Percentiles rank a stretch among this genome's conserved stretches.
Evolutionary conservation across 2,797 vertebrate species (phyloP).

Genomic region (Falco novaeseelandiae): DNA sequence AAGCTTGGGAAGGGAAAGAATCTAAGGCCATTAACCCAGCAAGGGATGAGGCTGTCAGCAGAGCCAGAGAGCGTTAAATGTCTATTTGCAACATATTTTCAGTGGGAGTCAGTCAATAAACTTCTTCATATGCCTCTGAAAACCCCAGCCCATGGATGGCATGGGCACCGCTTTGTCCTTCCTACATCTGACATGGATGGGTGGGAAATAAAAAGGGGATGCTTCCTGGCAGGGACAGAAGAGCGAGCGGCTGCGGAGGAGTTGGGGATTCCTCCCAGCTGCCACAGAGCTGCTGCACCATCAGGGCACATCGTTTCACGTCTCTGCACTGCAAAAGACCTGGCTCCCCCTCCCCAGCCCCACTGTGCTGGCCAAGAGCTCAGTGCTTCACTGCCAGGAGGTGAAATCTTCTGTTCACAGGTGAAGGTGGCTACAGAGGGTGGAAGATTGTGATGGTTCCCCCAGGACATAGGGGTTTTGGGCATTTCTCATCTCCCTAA

Average conservation of each 20-base stretch:
- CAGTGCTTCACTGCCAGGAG: background rate
- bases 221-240: background rate
- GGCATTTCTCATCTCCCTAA: background rate
- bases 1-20: background rate
- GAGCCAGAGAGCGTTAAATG: background rate
- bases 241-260: background rate
- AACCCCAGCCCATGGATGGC: background rate
- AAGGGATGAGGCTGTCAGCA: background rate
- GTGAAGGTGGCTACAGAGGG: background rate
- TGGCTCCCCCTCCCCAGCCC: background rate
- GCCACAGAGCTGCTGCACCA: background rate
- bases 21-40: background rate
- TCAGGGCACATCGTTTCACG: rapidly evolving
- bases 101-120: background rate
- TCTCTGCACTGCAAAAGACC: background rate
- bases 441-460: background rate
- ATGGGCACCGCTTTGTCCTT: background rate
- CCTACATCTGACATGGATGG: rapidly evolving
- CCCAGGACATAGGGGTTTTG: background rate
- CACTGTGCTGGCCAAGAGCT: background rate
- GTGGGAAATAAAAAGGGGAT: background rate
- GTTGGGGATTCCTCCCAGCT: background rate
- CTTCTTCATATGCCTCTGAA: background rate
- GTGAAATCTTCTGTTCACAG: background rate
- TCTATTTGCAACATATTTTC: background rate